Percentiles rank a stretch among this genome's conserved stretches.
phyloP scores from a whole-genome alignment of 2,888 invertebrate species.

The Muschampia staudingeri region DNA sequence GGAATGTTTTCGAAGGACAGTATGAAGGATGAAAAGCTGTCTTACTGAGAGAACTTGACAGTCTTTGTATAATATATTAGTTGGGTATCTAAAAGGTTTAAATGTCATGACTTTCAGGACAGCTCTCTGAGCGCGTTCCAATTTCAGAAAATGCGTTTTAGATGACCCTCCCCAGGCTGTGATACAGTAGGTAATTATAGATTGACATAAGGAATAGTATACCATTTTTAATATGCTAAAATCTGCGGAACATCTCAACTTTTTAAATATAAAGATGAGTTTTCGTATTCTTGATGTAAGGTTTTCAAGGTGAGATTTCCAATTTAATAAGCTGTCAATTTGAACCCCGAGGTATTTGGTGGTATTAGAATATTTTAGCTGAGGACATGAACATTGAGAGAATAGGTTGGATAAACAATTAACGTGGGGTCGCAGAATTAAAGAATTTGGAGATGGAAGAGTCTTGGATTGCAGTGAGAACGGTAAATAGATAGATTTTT shows the following conservation, averaged over 20 bases:
- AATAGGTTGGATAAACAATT: neutral
- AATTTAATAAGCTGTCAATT: conserved; percentile 17
- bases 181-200: conserved; percentile 60
- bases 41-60: conserved; percentile 27
- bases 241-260: conserved; percentile 48
- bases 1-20: neutral
- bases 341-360: conserved; percentile 25
- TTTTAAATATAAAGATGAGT: conserved; percentile 56
- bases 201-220: conserved; percentile 58
- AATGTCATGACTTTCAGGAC: conserved; percentile 24
- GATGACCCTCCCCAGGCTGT: conserved; percentile 57
- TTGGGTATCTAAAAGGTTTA: conserved; percentile 31
- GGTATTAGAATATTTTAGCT: neutral
- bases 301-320: conserved; percentile 42
- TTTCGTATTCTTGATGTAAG: conserved; percentile 53
- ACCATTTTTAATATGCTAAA: conserved; percentile 47
- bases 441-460: neutral
- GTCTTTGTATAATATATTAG: conserved; percentile 4
- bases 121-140: conserved; percentile 31
- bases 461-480: conserved; percentile 10
- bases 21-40: conserved; percentile 13
- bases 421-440: neutral
- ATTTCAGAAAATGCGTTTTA: conserved; percentile 25
- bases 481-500: conserved; percentile 1
- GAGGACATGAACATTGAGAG: conserved; percentile 9